Percentiles rank a stretch among this genome's conserved stretches.
phyloP scores from a whole-genome alignment of 2,113 vertebrate genomes.

The Argyrosomus japonicus region DNA sequence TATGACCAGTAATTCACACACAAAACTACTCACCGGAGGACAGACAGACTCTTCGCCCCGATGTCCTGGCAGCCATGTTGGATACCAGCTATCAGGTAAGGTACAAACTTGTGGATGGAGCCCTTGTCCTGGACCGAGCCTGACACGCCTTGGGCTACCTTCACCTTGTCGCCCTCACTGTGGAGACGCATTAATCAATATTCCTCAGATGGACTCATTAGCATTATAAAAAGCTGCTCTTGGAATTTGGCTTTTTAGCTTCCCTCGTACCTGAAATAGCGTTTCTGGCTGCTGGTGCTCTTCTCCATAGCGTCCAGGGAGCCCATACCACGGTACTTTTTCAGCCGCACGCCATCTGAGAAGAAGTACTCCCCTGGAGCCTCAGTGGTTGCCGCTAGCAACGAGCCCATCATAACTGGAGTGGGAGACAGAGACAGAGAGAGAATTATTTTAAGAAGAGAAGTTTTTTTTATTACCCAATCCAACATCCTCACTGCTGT shows the following conservation, averaged over 20 bases:
- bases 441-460: too few species aligned
- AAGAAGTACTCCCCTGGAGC: slow-evolving; percentile 96
- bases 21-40: slow-evolving; percentile 86
- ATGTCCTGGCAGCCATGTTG: slow-evolving; percentile 97
- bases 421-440: not conserved
- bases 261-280: slow-evolving; percentile 90
- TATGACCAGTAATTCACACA: not conserved
- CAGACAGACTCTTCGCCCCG: slow-evolving; percentile 92
- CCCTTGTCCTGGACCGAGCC: slow-evolving; percentile 96
- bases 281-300: slow-evolving; percentile 92
- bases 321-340: slow-evolving; percentile 96
- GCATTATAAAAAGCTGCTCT: not conserved
- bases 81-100: slow-evolving; percentile 95
- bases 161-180: slow-evolving; percentile 94
- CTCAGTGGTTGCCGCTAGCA: slow-evolving; percentile 93
- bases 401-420: slow-evolving; percentile 95
- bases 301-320: slow-evolving; percentile 96
- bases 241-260: not conserved
- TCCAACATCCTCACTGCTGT: not conserved
- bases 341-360: slow-evolving; percentile 92
- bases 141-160: slow-evolving; percentile 93
- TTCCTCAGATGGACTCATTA: not conserved
- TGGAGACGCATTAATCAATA: slow-evolving; percentile 24
- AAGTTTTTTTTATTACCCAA: not conserved
- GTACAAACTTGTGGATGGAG: slow-evolving; percentile 94